Evolutionary conservation across 1,140 invertebrate species (phyloP), one percentile per base, ranked within the genome.

Genomic region (Himalopsyche phryganea): DNA sequence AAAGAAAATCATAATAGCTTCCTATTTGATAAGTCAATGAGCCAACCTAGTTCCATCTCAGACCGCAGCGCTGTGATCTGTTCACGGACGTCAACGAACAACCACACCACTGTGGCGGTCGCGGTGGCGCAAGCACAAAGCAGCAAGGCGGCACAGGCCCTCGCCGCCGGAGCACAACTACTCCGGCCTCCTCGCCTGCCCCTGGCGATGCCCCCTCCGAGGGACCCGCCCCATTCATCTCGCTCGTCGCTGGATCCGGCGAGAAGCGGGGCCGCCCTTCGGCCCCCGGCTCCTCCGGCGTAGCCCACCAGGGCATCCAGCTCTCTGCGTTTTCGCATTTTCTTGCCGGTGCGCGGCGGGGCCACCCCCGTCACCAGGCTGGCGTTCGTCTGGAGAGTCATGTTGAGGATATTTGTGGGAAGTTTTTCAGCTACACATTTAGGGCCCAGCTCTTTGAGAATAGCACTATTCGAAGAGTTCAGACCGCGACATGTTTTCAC

Each of bases 21-120:
- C n/a, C n/a, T n/a, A n/a, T n/a, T n/a, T n/a, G n/a, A n/a, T n/a
- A n/a, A n/a, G 3, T 28, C 23, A 28, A 28, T 28, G 9, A 28
- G 3, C 49, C 47, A 71, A 86, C 85, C 84, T 85, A 83, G 80
- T 67, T 87, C 83, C 67, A 87, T 79, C 67, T 86, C 81, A 38
- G 74, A 79, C 58, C 84, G 76, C 5, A 87, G 75, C 6, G 80
- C 81, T 7, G 81, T 80, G 48, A 85, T 80, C 69, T 86, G 84
- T 57, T 85, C 76, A 63, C 84, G 76, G 20, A 86, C 83, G 65
- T 87, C 84, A 28, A 85, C 81, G 67, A 86, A 86, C 2, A 86
- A 75, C 83, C 84, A 87, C 53, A 86, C 77, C 33, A 86, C 80
- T 35, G 83, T 83, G 14, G 82, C 80, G 6, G 85, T 84, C 23